These are phyloP conservation scores for Saimiri boliviensis DNA, from an alignment of 2,113 vertebrate species.

Conservation along the genomic window DNA sequence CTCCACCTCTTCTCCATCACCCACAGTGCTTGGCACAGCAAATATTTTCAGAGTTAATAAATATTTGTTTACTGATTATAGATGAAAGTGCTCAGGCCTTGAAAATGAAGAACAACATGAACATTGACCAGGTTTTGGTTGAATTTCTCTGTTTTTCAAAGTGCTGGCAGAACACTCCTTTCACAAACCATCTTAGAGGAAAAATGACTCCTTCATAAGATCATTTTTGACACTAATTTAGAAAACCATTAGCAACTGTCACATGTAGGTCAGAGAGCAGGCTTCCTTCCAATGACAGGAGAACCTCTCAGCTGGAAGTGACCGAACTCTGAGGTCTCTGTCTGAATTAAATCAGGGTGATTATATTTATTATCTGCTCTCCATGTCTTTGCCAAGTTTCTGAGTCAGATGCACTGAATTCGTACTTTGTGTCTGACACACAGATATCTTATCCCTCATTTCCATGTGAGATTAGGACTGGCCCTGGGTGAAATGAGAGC, in stretches of 20 bases:
- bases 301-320: neutral
- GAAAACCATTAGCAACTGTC: slow-evolving; percentile 1
- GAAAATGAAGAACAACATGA: slow-evolving; percentile 13
- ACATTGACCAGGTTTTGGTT: neutral
- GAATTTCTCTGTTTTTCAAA: slow-evolving; percentile 10
- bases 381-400: neutral
- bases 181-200: neutral
- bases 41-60: slow-evolving; percentile 7
- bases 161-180: neutral
- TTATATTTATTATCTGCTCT: slow-evolving; percentile 32
- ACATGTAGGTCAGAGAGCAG: neutral
- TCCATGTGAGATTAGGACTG: neutral
- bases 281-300: slow-evolving; percentile 16
- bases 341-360: neutral
- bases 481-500: neutral
- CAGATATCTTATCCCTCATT: neutral
- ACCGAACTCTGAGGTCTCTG: neutral
- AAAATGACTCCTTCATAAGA: neutral
- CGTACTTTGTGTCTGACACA: neutral
- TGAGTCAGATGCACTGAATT: slow-evolving; percentile 28
- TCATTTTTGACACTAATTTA: slow-evolving; percentile 16
- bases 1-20: neutral
- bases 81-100: slow-evolving; percentile 4
- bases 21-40: neutral
- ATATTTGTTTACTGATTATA: slow-evolving; percentile 12